These are phyloP conservation scores for Imbricaverruca yamaguchii DNA, from an alignment of 2,888 invertebrate species.

Conservation along the genomic window DNA sequence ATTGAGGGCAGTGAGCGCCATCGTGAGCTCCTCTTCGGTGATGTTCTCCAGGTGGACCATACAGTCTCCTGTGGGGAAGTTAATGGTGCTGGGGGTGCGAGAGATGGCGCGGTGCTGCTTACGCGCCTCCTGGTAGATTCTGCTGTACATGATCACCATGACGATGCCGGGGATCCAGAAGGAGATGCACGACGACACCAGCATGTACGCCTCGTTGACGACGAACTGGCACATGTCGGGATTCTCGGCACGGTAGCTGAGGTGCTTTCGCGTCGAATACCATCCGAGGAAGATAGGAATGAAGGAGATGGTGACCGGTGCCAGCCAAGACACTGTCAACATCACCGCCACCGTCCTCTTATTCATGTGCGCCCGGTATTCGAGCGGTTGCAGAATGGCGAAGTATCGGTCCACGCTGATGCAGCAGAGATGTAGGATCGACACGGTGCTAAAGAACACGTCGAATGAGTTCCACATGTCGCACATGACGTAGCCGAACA, in stretches of 20 bases:
- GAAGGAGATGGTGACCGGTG: no score
- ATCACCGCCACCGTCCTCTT: no score
- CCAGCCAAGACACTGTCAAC: no score
- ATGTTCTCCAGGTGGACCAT: not conserved
- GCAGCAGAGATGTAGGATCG: no score
- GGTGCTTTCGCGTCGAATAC: no score
- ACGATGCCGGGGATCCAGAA: conserved; percentile 34
- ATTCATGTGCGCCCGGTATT: no score
- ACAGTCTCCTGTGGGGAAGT: not conserved
- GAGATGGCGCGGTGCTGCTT: conserved; percentile 30
- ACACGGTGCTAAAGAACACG: no score
- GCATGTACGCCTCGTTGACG: conserved; percentile 31
- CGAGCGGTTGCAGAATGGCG: no score
- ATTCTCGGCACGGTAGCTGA: conserved; percentile 37
- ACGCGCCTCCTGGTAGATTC: conserved; percentile 79
- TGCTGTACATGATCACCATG: conserved; percentile 32
- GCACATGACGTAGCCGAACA: no score
- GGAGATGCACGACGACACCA: conserved; percentile 31
- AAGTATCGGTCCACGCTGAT: no score
- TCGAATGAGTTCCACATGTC: no score
- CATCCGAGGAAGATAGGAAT: no score
- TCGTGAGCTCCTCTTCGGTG: not conserved
- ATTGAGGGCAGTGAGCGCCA: not conserved
- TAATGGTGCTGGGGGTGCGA: not conserved
- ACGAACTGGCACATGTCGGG: conserved; percentile 39